Evolutionary conservation across 2,113 vertebrate genomes (phyloP), one percentile per base, ranked within the genome.

Genomic region (Octodon degus): DNA sequence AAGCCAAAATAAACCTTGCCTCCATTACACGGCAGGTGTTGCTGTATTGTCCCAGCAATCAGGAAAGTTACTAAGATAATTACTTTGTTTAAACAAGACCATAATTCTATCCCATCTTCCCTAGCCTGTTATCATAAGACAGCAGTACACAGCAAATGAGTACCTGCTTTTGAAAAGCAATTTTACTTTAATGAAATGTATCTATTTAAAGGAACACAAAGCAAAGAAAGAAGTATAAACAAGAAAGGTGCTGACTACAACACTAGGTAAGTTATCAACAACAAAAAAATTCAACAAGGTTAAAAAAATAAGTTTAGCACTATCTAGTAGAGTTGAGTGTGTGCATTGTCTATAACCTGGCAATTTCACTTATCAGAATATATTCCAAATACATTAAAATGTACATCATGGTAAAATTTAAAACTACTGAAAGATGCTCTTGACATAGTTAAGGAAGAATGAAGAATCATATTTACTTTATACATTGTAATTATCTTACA

Each of bases 81-180:
- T 83, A 95, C 74, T 89, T 95, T 65, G 40, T 86, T 86, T 93
- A 70, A 92, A 90, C 1, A 90, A 43, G 32, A 91, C 4, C 43
- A 72, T 47, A 89, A 88, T 3, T 89, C 30, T 76, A 30, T 24
- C 53, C 7, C 43, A 43, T 43, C 58, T 22, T 13, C 11, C 40
- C 76, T 32, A 47, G 43, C 3, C 32, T 24, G 3, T 20, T 53
- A 76, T 50, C 70, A 90, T 93, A 92, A 53, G 55, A 80, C 17
- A 87, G 34, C 14, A 89, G 27, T 88, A 90, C 1, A 97, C 0
- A 97, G 55, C 11, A 94, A 22, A 12, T 58, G 70, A 68, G 53
- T 60, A 91, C 40, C 86, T 81, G 58, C n/a, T 97, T 94, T 79
- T 89, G 4, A 96, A 90, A 95, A 92, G 34, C 34, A 83, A 90